Conservation (phyloP, 2,797 vertebrate genomes). For the Scomberomorus guttatus region DNA sequence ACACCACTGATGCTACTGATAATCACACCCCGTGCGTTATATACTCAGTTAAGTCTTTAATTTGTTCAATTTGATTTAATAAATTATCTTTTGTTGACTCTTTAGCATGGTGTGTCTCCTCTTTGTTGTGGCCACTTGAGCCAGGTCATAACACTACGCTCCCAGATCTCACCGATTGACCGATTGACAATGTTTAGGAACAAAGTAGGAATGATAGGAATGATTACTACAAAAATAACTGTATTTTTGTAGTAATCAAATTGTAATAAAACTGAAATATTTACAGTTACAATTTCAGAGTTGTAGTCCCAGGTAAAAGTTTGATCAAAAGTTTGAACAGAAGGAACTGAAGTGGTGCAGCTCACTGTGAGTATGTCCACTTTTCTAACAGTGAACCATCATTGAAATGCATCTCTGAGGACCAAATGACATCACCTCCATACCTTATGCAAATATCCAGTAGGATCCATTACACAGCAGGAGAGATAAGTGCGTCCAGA, state of each 20-base stretch:
- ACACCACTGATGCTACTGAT: too few species aligned
- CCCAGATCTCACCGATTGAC: background rate
- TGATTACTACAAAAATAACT: background rate
- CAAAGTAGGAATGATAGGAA: background rate
- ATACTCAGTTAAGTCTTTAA: too few species aligned
- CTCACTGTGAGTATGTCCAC: conserved; percentile 65
- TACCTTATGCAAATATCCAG: conserved; percentile 79
- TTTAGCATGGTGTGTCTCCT: too few species aligned
- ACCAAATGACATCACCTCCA: conserved; percentile 74
- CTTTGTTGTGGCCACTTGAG: too few species aligned
- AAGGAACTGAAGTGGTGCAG: conserved; percentile 45
- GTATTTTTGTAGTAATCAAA: too few species aligned
- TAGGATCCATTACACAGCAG: conserved; percentile 78
- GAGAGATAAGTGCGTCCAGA: conserved; percentile 78
- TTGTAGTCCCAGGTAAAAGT: conserved; percentile 33
- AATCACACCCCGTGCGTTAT: too few species aligned
- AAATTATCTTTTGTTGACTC: too few species aligned
- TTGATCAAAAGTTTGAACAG: conserved; percentile 55
- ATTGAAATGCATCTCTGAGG: conserved; percentile 69
- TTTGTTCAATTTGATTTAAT: too few species aligned
- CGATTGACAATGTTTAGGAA: background rate
- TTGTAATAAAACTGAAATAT: background rate
- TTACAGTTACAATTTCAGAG: background rate
- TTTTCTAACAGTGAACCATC: conserved; percentile 67
- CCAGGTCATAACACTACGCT: too few species aligned